Conservation (phyloP, 2,797 vertebrate species). For the Enteromius viviparus region DNA sequence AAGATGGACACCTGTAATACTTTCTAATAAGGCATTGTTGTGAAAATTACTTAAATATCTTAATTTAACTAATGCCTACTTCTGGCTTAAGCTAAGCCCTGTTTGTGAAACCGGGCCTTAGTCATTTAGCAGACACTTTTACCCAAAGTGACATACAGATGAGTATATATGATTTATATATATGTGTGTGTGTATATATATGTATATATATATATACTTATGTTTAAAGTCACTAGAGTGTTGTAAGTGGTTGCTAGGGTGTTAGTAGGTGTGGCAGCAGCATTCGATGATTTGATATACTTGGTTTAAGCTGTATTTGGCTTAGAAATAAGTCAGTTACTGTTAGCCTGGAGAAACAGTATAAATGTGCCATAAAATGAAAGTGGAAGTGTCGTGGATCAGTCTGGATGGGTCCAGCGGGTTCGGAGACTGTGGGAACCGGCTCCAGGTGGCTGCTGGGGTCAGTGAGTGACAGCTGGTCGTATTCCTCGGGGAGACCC, state of each 20-base stretch:
- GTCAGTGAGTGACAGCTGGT: constrained; percentile 48
- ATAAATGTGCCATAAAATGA: not conserved
- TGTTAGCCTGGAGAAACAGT: not conserved
- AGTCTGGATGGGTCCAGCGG: not conserved
- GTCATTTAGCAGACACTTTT: too few species aligned
- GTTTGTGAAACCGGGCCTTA: too few species aligned
- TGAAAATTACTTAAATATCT: too few species aligned
- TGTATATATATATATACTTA: too few species aligned
- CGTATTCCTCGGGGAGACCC: constrained; percentile 19
- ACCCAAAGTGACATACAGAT: too few species aligned
- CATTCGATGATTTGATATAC: not conserved
- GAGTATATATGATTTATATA: too few species aligned
- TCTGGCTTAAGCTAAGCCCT: too few species aligned
- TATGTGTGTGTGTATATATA: too few species aligned
- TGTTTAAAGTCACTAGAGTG: not conserved
- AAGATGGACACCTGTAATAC: too few species aligned
- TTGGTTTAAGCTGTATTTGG: not conserved
- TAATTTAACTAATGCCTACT: too few species aligned
- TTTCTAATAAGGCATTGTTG: too few species aligned
- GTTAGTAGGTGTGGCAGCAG: not conserved
- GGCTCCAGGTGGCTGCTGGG: constrained; percentile 49
- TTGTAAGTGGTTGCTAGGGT: not conserved
- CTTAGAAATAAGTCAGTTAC: not conserved
- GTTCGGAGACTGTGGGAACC: constrained; percentile 52
- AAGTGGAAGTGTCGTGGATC: not conserved